phyloP scores from a whole-genome alignment of 1,140 invertebrate species.

The Cardiocondyla obscurior region DNA sequence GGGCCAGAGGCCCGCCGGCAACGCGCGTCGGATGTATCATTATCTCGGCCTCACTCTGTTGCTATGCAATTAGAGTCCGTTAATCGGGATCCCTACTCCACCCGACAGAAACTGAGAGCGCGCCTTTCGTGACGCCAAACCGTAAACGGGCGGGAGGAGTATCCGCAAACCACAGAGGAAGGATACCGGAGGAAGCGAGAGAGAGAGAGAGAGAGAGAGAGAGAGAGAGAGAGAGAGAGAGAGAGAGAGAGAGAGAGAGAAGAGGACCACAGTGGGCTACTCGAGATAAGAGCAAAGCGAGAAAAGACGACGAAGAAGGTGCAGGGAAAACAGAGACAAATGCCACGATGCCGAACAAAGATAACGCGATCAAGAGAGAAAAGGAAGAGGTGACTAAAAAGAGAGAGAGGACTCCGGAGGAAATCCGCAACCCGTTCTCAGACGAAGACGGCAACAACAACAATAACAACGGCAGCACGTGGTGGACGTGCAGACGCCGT shows the following conservation, averaged over 20 bases:
- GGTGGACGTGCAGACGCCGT: conserved; percentile 69
- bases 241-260: background rate
- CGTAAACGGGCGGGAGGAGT: conserved; percentile 25
- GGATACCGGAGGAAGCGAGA: background rate
- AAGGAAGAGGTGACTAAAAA: conserved; percentile 14
- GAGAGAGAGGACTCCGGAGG: conserved; percentile 33
- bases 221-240: too few relatives aligned
- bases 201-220: too few relatives aligned
- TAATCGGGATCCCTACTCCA: conserved; percentile 75
- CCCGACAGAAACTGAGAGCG: conserved; percentile 18
- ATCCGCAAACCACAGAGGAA: conserved; percentile 1
- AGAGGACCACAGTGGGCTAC: background rate
- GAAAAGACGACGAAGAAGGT: background rate
- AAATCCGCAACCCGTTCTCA: conserved; percentile 27
- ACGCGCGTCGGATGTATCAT: conserved; percentile 80
- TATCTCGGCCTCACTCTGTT: conserved; percentile 81
- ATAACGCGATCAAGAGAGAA: conserved; percentile 26
- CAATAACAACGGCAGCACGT: conserved; percentile 80
- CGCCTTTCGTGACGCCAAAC: conserved; percentile 60
- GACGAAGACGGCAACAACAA: conserved; percentile 78
- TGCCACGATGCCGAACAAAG: background rate
- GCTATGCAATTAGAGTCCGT: conserved; percentile 83
- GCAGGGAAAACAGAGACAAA: background rate
- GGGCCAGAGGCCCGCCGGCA: conserved; percentile 76
- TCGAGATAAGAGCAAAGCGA: background rate